Percentiles rank a stretch among this genome's conserved stretches.
Conservation (phyloP, 2,888 invertebrate species). For the Icerya purchasi region DNA sequence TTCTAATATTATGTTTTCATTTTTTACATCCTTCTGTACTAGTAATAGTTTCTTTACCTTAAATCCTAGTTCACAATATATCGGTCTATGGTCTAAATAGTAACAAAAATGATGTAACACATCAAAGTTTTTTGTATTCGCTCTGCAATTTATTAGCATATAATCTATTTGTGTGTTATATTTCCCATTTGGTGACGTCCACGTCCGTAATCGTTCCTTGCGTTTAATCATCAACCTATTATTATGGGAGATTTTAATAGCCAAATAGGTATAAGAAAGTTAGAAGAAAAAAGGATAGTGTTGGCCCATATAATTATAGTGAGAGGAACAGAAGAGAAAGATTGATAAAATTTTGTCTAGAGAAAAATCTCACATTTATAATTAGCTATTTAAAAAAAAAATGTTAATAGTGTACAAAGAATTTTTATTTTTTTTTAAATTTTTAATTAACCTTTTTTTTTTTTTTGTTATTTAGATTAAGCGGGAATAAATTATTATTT, state of each 20-base stretch:
- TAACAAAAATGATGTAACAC: too few relatives aligned
- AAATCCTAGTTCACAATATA: background rate
- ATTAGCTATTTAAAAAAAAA: background rate
- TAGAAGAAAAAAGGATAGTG: too few relatives aligned
- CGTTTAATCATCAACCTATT: too few relatives aligned
- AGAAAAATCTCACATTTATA: too few relatives aligned
- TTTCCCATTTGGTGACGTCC: background rate
- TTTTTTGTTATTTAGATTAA: conserved; percentile 35
- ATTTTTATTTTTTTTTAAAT: background rate
- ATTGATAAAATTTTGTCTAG: too few relatives aligned
- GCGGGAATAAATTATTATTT: conserved; percentile 53
- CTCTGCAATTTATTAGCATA: background rate
- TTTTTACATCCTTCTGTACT: too few relatives aligned
- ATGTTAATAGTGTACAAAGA: background rate
- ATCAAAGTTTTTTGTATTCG: background rate
- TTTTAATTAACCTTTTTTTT: conserved; percentile 4
- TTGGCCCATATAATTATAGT: too few relatives aligned
- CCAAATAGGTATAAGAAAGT: too few relatives aligned
- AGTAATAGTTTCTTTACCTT: too few relatives aligned
- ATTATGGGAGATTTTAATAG: too few relatives aligned
- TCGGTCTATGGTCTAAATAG: background rate
- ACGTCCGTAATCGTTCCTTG: background rate
- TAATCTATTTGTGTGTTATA: background rate
- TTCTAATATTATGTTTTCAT: too few relatives aligned
- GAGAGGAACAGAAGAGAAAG: too few relatives aligned